A percentile compares a stretch with the other conserved stretches of the same genome.
Conservation (phyloP, 2,888 invertebrate genomes). For the Cinara cedri region DNA sequence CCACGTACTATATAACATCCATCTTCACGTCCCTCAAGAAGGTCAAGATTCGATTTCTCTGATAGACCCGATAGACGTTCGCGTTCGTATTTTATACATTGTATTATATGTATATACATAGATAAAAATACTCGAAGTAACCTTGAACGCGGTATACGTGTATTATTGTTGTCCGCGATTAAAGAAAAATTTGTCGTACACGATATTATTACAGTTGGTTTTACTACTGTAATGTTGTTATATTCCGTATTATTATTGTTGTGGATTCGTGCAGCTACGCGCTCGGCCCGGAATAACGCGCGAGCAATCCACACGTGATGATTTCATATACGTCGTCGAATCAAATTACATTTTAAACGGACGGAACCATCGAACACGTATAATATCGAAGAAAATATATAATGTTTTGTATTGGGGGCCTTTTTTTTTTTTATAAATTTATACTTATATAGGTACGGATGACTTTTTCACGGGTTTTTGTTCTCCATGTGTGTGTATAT, state of each 20-base stretch:
- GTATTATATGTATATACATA: no score
- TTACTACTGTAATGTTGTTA: not conserved
- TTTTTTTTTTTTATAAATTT: no score
- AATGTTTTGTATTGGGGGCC: no score
- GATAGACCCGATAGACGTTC: not conserved
- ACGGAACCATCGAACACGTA: not conserved
- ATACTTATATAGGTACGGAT: no score
- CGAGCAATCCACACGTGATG: not conserved
- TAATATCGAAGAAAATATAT: not conserved
- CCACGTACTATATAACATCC: slow-evolving; percentile 31
- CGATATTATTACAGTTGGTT: not conserved
- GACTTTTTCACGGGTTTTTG: no score
- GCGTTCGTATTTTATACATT: no score
- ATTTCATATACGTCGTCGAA: not conserved
- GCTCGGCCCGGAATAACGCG: not conserved
- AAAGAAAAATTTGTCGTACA: slow-evolving; percentile 6
- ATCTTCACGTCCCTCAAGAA: slow-evolving; percentile 48
- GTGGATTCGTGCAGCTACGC: not conserved
- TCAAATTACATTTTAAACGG: not conserved
- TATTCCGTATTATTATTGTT: no score
- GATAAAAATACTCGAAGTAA: not conserved
- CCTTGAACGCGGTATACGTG: slow-evolving; percentile 18
- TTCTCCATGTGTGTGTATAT: no score
- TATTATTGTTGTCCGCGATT: slow-evolving; percentile 10
- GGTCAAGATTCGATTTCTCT: slow-evolving; percentile 53